Conservation (phyloP, 2,888 invertebrate species). For the Xanthia togata region DNA sequence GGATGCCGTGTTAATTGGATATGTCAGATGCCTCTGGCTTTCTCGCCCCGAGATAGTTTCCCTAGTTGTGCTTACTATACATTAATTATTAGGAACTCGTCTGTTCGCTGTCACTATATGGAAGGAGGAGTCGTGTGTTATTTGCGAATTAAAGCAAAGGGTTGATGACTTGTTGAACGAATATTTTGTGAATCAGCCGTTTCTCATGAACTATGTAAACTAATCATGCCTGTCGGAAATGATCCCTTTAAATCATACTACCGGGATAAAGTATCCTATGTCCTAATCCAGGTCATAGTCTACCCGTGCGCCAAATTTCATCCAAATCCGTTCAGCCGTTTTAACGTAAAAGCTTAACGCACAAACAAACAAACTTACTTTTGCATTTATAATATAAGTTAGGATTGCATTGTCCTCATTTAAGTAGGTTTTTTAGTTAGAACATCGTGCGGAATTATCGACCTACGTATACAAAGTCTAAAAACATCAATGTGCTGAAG, state of each 20-base stretch:
- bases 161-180: conserved; percentile 7
- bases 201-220: neutral
- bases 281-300: too few relatives aligned
- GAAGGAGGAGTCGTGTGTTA: conserved; percentile 47
- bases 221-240: too few relatives aligned
- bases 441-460: neutral
- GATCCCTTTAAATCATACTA: too few relatives aligned
- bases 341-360: too few relatives aligned
- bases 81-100: conserved; percentile 85
- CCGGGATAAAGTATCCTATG: too few relatives aligned
- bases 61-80: conserved; percentile 83
- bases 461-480: neutral
- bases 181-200: neutral
- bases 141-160: conserved; percentile 46
- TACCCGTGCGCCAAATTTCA: too few relatives aligned
- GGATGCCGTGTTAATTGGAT: conserved; percentile 89
- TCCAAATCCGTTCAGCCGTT: too few relatives aligned
- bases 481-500: neutral
- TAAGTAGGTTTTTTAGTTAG: neutral
- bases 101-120: conserved; percentile 67
- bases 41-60: conserved; percentile 87
- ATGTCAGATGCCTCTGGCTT: conserved; percentile 89
- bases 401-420: neutral
- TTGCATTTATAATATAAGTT: too few relatives aligned
- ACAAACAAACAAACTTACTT: too few relatives aligned